phyloP scores from a whole-genome alignment of 1,140 invertebrate species.

The Mesaphorura yosii region DNA sequence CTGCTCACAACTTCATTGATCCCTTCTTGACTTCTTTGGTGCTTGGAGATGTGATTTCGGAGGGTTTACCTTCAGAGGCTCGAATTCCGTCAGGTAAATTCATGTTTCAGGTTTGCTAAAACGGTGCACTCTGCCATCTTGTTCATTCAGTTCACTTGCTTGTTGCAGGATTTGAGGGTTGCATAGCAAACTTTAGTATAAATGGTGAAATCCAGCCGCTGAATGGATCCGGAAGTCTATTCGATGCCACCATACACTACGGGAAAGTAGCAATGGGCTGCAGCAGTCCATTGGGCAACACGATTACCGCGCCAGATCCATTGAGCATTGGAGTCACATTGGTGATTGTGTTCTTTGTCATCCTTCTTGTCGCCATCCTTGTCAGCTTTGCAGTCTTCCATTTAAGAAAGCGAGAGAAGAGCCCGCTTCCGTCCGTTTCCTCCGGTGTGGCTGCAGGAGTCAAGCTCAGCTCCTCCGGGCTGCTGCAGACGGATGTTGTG shows the following conservation, averaged over 20 bases:
- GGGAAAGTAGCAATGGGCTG: constrained; percentile 39
- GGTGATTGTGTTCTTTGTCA: constrained; percentile 87
- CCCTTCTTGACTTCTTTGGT: constrained; percentile 69
- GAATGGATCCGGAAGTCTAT: constrained; percentile 69
- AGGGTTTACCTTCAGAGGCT: constrained; percentile 29
- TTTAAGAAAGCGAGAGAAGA: constrained; percentile 68
- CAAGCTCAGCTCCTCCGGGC: constrained; percentile 28
- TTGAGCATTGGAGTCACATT: constrained; percentile 79
- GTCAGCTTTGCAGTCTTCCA: constrained; percentile 81
- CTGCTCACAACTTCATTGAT: constrained; percentile 81
- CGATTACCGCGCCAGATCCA: constrained; percentile 63
- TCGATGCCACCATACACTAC: constrained; percentile 47
- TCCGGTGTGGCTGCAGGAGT: constrained; percentile 39
- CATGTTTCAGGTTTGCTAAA: neutral
- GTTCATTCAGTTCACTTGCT: constrained; percentile 5
- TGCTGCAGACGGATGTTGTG: constrained; percentile 23
- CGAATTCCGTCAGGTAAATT: neutral
- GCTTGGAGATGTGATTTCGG: constrained; percentile 58
- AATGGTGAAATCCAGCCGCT: constrained; percentile 81
- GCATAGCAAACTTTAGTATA: constrained; percentile 74
- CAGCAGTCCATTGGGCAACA: constrained; percentile 48
- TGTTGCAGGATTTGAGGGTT: constrained; percentile 64
- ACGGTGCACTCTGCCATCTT: too few species aligned
- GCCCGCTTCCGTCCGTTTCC: constrained; percentile 43
- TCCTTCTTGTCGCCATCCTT: constrained; percentile 71